phyloP scores from a whole-genome alignment of 2,797 vertebrate genomes.

The Austrolebias charrua region DNA sequence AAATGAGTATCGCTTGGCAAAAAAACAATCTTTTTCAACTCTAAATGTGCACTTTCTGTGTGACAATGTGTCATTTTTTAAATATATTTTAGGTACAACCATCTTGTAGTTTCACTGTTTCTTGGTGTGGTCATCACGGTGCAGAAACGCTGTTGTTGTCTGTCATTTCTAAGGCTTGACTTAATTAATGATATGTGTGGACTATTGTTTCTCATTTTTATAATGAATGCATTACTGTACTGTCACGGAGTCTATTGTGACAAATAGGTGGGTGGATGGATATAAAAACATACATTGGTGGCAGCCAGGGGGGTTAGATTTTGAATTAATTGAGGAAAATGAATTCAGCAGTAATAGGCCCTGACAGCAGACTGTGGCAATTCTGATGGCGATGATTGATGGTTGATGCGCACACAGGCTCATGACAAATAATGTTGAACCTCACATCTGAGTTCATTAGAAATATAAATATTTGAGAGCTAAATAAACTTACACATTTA shows the following conservation, averaged over 20 bases:
- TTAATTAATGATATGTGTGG: slow-evolving; percentile 82
- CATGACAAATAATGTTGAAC: slow-evolving; percentile 77
- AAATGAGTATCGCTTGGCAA: slow-evolving; percentile 74
- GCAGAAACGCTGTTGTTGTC: slow-evolving; percentile 31
- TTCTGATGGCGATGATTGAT: slow-evolving; percentile 83
- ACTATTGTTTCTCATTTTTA: slow-evolving; percentile 79
- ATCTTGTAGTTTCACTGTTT: slow-evolving; percentile 36
- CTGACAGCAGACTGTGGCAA: slow-evolving; percentile 80
- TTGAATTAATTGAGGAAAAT: slow-evolving; percentile 86
- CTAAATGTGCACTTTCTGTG: slow-evolving; percentile 47
- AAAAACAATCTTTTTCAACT: slow-evolving; percentile 75
- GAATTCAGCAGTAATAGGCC: slow-evolving; percentile 83
- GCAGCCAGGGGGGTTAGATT: slow-evolving; percentile 79
- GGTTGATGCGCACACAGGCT: slow-evolving; percentile 76
- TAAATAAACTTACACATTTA: slow-evolving; percentile 23
- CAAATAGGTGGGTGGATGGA: slow-evolving; percentile 82
- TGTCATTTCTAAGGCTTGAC: slow-evolving; percentile 62
- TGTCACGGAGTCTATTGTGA: slow-evolving; percentile 84
- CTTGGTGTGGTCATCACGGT: background rate
- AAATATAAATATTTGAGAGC: slow-evolving; percentile 56
- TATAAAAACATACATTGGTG: slow-evolving; percentile 76
- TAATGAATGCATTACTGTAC: slow-evolving; percentile 84
- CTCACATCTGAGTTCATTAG: slow-evolving; percentile 64
- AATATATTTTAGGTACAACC: slow-evolving; percentile 26
- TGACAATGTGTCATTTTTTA: background rate